Evolutionary conservation across 2,113 vertebrate species (phyloP).

Genomic region (Sinosuthora webbiana): DNA sequence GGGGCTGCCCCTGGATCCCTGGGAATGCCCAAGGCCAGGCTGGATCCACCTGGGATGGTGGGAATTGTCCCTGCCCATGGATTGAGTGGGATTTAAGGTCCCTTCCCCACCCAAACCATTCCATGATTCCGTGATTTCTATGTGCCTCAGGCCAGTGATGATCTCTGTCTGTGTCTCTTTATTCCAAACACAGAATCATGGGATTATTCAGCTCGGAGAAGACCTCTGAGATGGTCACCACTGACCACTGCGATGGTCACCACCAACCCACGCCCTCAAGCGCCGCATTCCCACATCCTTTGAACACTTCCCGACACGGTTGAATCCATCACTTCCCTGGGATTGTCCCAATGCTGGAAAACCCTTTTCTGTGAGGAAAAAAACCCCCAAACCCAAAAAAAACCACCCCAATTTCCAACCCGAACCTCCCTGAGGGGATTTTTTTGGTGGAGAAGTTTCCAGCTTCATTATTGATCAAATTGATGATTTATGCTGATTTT

Average conservation of each 20-base stretch:
- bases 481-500: background rate
- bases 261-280: background rate
- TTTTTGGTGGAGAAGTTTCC: no score
- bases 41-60: rapidly evolving
- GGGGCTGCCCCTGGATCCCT: background rate
- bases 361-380: rapidly evolving
- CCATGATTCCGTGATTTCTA: background rate
- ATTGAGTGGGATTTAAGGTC: no score
- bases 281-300: background rate
- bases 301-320: rapidly evolving
- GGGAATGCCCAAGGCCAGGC: rapidly evolving
- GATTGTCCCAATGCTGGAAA: background rate
- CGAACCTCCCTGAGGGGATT: background rate
- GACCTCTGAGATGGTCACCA: background rate
- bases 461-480: rapidly evolving
- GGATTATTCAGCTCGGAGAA: background rate
- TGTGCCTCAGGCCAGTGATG: background rate
- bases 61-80: background rate
- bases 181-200: background rate
- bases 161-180: background rate
- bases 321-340: background rate
- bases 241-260: background rate
- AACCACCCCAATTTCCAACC: background rate
- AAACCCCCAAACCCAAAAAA: background rate
- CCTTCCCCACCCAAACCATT: background rate